phyloP scores from a whole-genome alignment of 1,140 invertebrate species.

The Lasioglossum baleicum region DNA sequence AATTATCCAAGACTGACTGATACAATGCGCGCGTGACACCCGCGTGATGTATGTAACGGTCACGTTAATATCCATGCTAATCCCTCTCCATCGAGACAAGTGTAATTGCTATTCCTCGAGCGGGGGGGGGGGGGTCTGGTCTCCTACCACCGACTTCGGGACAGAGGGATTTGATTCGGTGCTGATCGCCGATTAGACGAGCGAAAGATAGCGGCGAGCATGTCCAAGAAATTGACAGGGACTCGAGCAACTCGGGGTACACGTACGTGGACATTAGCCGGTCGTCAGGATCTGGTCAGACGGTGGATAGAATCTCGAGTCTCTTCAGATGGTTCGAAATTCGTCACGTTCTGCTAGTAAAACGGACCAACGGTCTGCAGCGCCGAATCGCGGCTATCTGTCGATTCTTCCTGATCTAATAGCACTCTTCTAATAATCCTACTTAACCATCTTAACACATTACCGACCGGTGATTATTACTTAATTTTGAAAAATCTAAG shows the following conservation, averaged over 20 bases:
- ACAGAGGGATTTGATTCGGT: neutral
- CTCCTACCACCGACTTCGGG: neutral
- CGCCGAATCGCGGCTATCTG: neutral
- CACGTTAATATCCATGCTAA: slow-evolving; percentile 60
- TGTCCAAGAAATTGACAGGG: neutral
- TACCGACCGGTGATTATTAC: too few relatives aligned
- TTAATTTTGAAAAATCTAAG: too few relatives aligned
- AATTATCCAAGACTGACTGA: slow-evolving; percentile 63
- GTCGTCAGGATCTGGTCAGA: neutral
- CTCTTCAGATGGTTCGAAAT: neutral
- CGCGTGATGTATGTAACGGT: slow-evolving; percentile 60
- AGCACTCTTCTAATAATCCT: neutral
- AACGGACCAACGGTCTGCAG: neutral
- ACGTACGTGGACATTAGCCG: neutral
- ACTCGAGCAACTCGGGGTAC: neutral
- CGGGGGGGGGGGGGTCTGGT: neutral
- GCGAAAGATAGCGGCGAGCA: neutral
- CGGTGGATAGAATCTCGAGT: neutral
- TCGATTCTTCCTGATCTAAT: neutral
- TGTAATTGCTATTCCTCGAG: slow-evolving; percentile 8
- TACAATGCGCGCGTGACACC: slow-evolving; percentile 53
- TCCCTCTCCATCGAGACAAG: slow-evolving; percentile 38
- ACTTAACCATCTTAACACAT: neutral
- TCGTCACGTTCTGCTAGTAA: neutral
- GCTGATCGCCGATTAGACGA: neutral